Evolutionary conservation across 2,113 vertebrate species (phyloP).

Genomic region (Silurus glanis): DNA sequence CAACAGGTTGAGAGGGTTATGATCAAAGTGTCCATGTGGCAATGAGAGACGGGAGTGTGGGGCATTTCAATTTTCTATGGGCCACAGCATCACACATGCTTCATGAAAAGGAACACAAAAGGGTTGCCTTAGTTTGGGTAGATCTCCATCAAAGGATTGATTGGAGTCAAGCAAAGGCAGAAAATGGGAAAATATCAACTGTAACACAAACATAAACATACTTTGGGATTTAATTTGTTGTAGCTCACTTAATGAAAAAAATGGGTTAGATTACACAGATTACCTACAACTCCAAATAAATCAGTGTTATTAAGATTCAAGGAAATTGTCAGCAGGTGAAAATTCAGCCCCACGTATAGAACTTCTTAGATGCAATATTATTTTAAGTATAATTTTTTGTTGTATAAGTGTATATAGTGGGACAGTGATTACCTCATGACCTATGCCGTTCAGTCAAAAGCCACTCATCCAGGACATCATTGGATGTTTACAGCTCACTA

Average conservation of each 20-base stretch:
- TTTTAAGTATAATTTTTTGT: no score
- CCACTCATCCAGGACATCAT: conserved; percentile 67
- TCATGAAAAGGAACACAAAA: conserved; percentile 18
- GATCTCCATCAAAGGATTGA: conserved; percentile 18
- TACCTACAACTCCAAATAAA: background rate
- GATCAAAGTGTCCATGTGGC: conserved; percentile 46
- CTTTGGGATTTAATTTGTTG: background rate
- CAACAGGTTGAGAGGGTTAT: conserved; percentile 52
- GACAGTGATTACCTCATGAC: conserved; percentile 64
- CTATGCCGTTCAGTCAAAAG: conserved; percentile 65
- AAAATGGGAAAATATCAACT: background rate
- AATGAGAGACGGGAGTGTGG: conserved; percentile 19
- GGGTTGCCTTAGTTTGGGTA: background rate
- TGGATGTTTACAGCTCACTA: conserved; percentile 72
- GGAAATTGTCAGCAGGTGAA: background rate
- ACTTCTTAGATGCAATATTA: background rate
- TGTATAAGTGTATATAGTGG: conserved; percentile 46
- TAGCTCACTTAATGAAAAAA: background rate
- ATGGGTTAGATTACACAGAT: background rate
- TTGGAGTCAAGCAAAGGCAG: background rate
- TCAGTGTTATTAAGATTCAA: background rate
- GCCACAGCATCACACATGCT: conserved; percentile 17
- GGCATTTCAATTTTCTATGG: conserved; percentile 28
- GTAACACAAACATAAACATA: background rate
- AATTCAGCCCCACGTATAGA: background rate